Percentiles rank a stretch among this genome's conserved stretches.
Conservation (phyloP, 2,888 invertebrate genomes). For the Meta bourneti region DNA sequence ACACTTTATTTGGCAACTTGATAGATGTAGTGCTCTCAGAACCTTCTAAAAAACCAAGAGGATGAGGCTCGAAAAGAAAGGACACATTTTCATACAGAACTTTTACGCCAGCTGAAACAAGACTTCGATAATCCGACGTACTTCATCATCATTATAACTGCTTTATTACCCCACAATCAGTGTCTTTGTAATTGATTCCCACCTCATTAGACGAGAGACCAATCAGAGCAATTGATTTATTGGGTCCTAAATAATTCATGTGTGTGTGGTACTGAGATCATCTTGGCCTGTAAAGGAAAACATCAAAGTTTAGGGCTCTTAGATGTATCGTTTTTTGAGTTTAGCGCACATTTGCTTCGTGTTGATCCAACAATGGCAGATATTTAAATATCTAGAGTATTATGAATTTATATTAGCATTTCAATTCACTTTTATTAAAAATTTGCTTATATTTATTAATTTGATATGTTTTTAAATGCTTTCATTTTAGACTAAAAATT, state of each 20-base stretch:
- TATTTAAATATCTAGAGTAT: too few species aligned
- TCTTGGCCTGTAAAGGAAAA: too few species aligned
- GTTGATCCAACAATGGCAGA: too few species aligned
- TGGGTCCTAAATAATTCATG: not conserved
- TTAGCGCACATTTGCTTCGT: too few species aligned
- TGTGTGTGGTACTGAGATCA: not conserved
- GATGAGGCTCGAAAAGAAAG: not conserved
- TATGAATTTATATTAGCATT: too few species aligned
- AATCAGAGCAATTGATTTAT: not conserved
- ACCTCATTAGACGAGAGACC: slow-evolving; percentile 9
- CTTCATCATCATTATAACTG: slow-evolving; percentile 22
- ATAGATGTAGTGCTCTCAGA: not conserved
- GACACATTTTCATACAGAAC: not conserved
- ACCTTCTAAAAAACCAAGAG: not conserved
- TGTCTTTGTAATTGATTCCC: slow-evolving; percentile 22
- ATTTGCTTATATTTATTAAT: too few species aligned
- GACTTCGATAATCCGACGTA: not conserved
- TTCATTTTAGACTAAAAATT: too few species aligned
- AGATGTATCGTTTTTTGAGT: too few species aligned
- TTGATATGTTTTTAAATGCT: too few species aligned
- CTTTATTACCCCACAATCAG: not conserved
- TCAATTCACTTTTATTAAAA: too few species aligned
- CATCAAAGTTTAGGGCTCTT: too few species aligned
- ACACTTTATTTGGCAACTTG: not conserved
- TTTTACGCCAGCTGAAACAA: not conserved